Evolutionary conservation across 2,888 invertebrate genomes (phyloP).

Genomic region (Andrena camellia): DNA sequence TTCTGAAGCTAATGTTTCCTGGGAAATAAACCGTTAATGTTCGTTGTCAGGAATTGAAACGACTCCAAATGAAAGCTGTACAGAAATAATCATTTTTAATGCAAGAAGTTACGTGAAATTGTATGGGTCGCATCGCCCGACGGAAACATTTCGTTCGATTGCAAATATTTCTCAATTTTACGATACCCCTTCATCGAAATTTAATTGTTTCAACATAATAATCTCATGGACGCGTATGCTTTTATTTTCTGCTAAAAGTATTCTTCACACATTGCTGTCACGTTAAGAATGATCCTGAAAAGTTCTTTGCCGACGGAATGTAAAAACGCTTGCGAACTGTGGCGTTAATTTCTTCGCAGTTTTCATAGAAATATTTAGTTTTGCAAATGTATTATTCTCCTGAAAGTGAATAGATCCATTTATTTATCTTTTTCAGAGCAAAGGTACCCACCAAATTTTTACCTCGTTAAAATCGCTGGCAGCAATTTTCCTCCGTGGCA

Average conservation of each 20-base stretch:
- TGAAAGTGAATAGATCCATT: background rate
- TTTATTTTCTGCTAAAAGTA: background rate
- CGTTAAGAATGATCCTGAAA: background rate
- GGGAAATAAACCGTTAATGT: constrained; percentile 3
- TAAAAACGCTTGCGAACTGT: background rate
- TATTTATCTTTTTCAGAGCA: background rate
- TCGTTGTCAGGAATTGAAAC: background rate
- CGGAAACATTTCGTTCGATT: background rate
- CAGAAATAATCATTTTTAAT: constrained; percentile 3
- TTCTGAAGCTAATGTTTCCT: background rate
- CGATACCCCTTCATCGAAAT: background rate
- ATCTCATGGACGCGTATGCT: background rate
- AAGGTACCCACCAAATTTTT: background rate
- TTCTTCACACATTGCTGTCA: background rate
- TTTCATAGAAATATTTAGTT: background rate
- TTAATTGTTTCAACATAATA: background rate
- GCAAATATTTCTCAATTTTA: background rate
- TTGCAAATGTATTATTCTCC: background rate
- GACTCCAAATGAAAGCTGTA: background rate
- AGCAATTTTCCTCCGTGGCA: background rate
- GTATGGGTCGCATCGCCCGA: background rate
- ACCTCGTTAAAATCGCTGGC: background rate
- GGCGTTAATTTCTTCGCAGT: background rate
- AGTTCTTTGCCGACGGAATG: background rate
- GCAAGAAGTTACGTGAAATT: background rate